phyloP scores from a whole-genome alignment of 2,797 vertebrate species.

The Decapterus maruadsi region DNA sequence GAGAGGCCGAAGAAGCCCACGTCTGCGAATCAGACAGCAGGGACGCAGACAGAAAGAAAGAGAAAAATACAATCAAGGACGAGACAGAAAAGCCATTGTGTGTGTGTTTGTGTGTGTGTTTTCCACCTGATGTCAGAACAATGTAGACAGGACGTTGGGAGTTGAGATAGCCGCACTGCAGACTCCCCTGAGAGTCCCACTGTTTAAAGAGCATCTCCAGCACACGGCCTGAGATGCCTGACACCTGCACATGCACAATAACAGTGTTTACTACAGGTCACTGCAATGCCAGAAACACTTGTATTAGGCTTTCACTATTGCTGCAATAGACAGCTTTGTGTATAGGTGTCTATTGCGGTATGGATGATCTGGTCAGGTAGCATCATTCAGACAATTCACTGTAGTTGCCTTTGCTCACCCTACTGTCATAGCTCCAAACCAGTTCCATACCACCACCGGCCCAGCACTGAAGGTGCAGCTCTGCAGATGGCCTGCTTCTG shows the following conservation, averaged over 20 bases:
- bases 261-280: constrained; percentile 62
- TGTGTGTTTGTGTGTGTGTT: constrained; percentile 13
- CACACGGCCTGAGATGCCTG: constrained; percentile 63
- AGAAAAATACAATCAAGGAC: constrained; percentile 19
- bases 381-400: constrained; percentile 19
- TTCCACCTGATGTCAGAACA: constrained; percentile 81
- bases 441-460: constrained; percentile 81
- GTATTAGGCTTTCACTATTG: constrained; percentile 33
- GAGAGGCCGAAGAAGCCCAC: constrained; percentile 90
- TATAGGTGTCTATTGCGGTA: constrained; percentile 8
- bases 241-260: constrained; percentile 64
- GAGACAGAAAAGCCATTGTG: constrained; percentile 13
- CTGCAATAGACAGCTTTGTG: constrained; percentile 15
- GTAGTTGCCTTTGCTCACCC: constrained; percentile 68
- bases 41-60: constrained; percentile 38
- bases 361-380: constrained; percentile 33
- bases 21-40: constrained; percentile 73
- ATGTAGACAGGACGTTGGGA: constrained; percentile 79
- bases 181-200: constrained; percentile 77
- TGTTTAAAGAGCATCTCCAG: constrained; percentile 74
- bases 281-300: constrained; percentile 48
- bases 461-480: constrained; percentile 78
- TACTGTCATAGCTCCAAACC: constrained; percentile 70
- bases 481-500: constrained; percentile 46
- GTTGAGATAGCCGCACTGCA: constrained; percentile 71